Percentiles rank a stretch among this genome's conserved stretches.
These are phyloP conservation scores for Podotricha telesiphe DNA, from an alignment of 2,888 invertebrate genomes.

Conservation along the genomic window DNA sequence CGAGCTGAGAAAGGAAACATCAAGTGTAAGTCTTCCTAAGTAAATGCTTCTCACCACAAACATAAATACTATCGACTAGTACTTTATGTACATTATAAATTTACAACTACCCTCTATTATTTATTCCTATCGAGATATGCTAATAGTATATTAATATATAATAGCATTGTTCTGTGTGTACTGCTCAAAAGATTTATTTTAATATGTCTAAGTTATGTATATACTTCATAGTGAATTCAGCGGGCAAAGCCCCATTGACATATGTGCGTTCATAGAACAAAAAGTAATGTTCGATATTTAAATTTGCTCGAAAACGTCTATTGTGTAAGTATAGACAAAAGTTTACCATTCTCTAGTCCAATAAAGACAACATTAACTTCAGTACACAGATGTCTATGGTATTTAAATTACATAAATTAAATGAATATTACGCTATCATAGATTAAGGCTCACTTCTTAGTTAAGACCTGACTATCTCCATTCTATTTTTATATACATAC, in stretches of 20 bases:
- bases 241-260: slow-evolving; percentile 47
- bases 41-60: slow-evolving; percentile 37
- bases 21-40: slow-evolving; percentile 46
- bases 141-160: slow-evolving; percentile 16
- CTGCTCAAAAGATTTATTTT: slow-evolving; percentile 47
- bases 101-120: slow-evolving; percentile 34
- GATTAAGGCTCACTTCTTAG: slow-evolving; percentile 52
- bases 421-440: slow-evolving; percentile 50
- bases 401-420: slow-evolving; percentile 51
- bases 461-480: slow-evolving; percentile 52
- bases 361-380: slow-evolving; percentile 63
- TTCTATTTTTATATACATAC: slow-evolving; percentile 35
- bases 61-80: slow-evolving; percentile 14
- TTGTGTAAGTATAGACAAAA: slow-evolving; percentile 57
- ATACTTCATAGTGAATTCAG: slow-evolving; percentile 39
- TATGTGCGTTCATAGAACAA: slow-evolving; percentile 67
- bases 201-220: slow-evolving; percentile 48
- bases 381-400: slow-evolving; percentile 48
- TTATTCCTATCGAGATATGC: slow-evolving; percentile 22
- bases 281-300: slow-evolving; percentile 52
- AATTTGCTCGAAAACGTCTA: slow-evolving; percentile 46
- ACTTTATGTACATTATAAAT: slow-evolving; percentile 16
- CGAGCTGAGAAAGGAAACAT: slow-evolving; percentile 38
- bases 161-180: slow-evolving; percentile 39
- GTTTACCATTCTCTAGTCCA: slow-evolving; percentile 80